These are phyloP conservation scores for Tokudaia muenninki DNA, from an alignment of 2,797 vertebrate genomes.

Conservation along the genomic window DNA sequence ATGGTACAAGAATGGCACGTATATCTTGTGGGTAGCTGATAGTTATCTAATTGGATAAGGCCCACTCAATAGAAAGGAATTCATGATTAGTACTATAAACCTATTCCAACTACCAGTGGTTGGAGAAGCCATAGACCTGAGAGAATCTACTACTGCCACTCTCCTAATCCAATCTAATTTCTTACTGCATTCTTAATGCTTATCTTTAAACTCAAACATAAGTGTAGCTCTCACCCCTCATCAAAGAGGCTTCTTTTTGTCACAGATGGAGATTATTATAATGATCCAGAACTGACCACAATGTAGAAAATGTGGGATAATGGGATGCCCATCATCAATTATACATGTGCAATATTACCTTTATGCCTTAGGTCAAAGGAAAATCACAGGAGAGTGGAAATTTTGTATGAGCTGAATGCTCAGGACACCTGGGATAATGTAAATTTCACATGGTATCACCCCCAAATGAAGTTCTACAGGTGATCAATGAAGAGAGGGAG, in stretches of 20 bases:
- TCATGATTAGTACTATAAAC: background rate
- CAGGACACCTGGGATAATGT: background rate
- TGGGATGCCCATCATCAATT: too few species aligned
- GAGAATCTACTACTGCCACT: background rate
- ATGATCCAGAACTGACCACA: background rate
- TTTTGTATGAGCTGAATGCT: too few species aligned
- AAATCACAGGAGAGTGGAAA: background rate
- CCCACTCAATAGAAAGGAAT: background rate
- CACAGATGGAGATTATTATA: background rate
- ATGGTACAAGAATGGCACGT: background rate
- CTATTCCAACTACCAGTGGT: background rate
- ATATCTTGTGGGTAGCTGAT: background rate
- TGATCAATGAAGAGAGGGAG: too few species aligned
- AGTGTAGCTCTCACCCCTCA: background rate
- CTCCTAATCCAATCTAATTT: background rate
- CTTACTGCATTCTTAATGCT: too few species aligned
- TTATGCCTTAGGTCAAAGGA: background rate
- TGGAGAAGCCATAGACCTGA: background rate
- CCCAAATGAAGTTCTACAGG: background rate
- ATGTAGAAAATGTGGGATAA: background rate
- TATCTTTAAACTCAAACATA: background rate
- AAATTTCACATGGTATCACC: background rate
- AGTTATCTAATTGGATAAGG: too few species aligned
- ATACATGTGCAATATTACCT: too few species aligned
- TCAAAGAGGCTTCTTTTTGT: background rate